phyloP scores from a whole-genome alignment of 2,797 vertebrate species.

The Arrhamphus sclerolepis region DNA sequence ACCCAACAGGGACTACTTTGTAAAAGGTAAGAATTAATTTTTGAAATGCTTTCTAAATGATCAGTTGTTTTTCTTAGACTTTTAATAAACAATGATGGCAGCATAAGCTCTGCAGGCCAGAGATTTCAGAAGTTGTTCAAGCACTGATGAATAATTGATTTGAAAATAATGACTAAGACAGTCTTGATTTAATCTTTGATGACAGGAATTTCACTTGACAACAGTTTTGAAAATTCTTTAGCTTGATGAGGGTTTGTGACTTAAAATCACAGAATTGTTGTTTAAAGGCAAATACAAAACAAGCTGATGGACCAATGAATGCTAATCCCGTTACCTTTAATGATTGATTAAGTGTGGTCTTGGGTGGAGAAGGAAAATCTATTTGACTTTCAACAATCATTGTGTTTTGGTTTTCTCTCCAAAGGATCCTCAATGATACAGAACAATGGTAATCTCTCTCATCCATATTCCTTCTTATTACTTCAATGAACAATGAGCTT shows the following conservation, averaged over 20 bases:
- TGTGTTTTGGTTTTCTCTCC: conserved; percentile 83
- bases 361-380: conserved; percentile 73
- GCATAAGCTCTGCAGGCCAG: conserved; percentile 19
- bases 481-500: conserved; percentile 77
- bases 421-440: conserved; percentile 83
- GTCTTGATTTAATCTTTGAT: conserved; percentile 44
- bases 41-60: conserved; percentile 7
- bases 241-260: conserved; percentile 46
- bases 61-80: conserved; percentile 9
- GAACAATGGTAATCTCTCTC: conserved; percentile 83
- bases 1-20: conserved; percentile 98
- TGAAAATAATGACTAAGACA: conserved; percentile 34
- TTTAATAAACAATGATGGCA: conserved; percentile 16
- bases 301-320: conserved; percentile 69
- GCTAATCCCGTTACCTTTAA: conserved; percentile 72
- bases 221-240: conserved; percentile 40
- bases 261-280: conserved; percentile 56
- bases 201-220: conserved; percentile 17
- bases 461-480: conserved; percentile 73
- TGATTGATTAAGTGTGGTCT: conserved; percentile 73
- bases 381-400: conserved; percentile 78
- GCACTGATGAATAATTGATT: conserved; percentile 23
- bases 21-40: conserved; percentile 90
- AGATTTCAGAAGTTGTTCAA: conserved; percentile 3
- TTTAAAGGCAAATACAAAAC: conserved; percentile 42